Evolutionary conservation across 2,888 invertebrate species (phyloP), one percentile per base, ranked within the genome.

Genomic region (Pseudococcus viburni): DNA sequence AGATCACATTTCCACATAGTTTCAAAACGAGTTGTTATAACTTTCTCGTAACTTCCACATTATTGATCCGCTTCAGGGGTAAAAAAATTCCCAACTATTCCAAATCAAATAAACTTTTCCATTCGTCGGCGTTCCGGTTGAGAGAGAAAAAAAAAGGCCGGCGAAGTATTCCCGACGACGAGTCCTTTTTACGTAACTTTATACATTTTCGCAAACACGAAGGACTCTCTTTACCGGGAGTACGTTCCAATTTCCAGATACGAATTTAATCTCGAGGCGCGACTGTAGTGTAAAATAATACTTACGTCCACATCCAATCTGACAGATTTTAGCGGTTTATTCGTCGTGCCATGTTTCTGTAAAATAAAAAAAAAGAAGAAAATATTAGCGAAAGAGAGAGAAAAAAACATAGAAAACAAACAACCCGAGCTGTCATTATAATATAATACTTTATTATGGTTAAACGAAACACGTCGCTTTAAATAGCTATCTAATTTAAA

Each of bases 341-440:
- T 96, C 85, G 98, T 98, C 89, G 97, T 97, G 90, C 99, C 99
- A 92, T 99, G 98, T 95, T 98, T 99, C 98, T 99, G 92, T 33
- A 33, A 85, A 92, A 90, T 88, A 90, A 89, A 86, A 86, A 89
- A 84, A 88, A 85, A 51, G 59, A 88, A 6, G 64, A 77, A 73
- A 73, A 87, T 17, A 51, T 17, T 1, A 33, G 26, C 26, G 26
- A 33, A n/a, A 33, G 26, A 33, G 26, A 33, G 26, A 3, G 3
- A 33, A 33, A 33, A 33, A 33, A 33, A 33, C 26, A 33, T 33
- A 33, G 26, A 33, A 33, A 33, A 33, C 26, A 33, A 33, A 33
- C 26, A 33, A 33, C 26, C 26, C 26, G 26, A 33, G 26, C 26
- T 33, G 26, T 33, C 26, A 33, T 33, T 33, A 33, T 33, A 33